A percentile compares a stretch with the other conserved stretches of the same genome.
These are phyloP conservation scores for Acheta domesticus DNA, from an alignment of 2,888 invertebrate species.

Conservation along the genomic window DNA sequence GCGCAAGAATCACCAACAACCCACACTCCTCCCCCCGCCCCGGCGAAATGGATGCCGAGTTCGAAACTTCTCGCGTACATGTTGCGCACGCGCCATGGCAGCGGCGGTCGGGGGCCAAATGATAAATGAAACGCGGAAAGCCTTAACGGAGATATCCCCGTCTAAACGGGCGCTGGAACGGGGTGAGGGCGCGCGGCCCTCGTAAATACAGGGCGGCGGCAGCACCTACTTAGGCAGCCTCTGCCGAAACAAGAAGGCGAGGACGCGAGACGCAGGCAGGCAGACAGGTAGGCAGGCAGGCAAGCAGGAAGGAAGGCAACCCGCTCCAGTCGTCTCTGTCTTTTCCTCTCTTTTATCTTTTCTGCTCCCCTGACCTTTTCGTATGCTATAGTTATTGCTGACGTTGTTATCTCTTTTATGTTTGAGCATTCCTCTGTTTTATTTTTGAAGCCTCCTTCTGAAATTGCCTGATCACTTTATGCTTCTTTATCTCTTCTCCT, in stretches of 20 bases:
- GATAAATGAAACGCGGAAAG: constrained; percentile 18
- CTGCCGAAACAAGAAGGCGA: background rate
- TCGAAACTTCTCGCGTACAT: background rate
- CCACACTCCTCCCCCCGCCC: background rate
- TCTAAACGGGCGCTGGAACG: background rate
- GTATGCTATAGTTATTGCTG: no score
- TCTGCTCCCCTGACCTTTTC: no score
- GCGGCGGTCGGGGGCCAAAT: background rate
- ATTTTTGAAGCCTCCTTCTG: no score
- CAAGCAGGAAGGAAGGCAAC: background rate
- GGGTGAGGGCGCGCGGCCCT: background rate
- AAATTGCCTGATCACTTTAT: no score
- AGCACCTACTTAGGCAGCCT: background rate
- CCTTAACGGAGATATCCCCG: background rate
- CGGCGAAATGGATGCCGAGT: background rate
- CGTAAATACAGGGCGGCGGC: constrained; percentile 2
- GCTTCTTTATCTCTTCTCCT: no score
- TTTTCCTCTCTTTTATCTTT: no score
- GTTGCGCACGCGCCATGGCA: background rate
- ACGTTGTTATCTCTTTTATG: no score
- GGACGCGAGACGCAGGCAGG: background rate
- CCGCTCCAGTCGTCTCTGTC: no score
- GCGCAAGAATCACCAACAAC: no score
- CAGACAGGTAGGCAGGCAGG: background rate
- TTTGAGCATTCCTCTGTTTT: no score